Evolutionary conservation across 2,888 invertebrate species (phyloP), one percentile per base, ranked within the genome.

Genomic region (Bembecia ichneumoniformis): DNA sequence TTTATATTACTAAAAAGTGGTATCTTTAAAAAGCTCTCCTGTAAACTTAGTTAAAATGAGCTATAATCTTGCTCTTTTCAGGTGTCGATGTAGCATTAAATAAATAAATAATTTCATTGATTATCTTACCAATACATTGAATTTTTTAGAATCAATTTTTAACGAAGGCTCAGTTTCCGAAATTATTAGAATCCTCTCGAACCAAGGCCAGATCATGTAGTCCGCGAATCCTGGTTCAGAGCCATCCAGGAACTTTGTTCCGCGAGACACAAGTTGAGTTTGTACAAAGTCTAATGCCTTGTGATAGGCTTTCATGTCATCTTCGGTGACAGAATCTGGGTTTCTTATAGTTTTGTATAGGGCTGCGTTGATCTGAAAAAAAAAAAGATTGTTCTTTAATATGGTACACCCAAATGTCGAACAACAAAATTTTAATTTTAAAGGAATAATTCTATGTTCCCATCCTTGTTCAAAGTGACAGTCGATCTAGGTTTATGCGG

Each of bases 131-230:
- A 86, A 55, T 36, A 66, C 20, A 14, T 83, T 82, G 55, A 89
- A 91, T 62, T 89, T 88, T 5, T 88, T 77, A 7, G 75, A 74
- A 46, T 90, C 90, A 56, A 92, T 79, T 51, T 75, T 66, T 52
- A 83, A 77, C 36, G 79, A 78, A 9, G 88, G 87, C 14, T 88
- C 83, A 0, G 79, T 71, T 40, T 89, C 71, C 28, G 90, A 66
- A 52, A 82, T 68, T 0, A 48, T 35, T 2, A 89, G 83, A 0
- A 91, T 64, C 59, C 92, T 84, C 74, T 95, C 95, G 59, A 93
- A 92, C 94, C 94, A 95, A 0, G 95, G 95, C 94, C 95, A 95
- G 59, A 94, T 93, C 93, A 95, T 94, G 60, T 93, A 93, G 68
- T 95, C 95, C 13, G 91, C 79, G 88, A 91, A 94, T 9, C 94